phyloP scores from a whole-genome alignment of 2,113 vertebrate species.

The Dromaius novaehollandiae region DNA sequence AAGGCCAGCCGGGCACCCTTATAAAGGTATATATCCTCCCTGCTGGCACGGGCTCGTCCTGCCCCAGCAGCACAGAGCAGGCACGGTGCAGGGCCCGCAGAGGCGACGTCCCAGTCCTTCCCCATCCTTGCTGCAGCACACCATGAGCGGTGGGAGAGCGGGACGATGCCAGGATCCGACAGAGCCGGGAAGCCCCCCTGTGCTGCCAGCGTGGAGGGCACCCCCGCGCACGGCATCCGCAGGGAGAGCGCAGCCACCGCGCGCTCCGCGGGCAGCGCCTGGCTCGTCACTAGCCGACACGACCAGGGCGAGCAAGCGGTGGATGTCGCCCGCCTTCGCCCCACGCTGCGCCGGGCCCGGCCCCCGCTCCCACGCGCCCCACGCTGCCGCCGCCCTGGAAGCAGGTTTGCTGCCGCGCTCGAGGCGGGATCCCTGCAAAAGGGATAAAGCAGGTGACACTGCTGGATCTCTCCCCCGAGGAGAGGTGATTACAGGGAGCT shows the following conservation, averaged over 20 bases:
- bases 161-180: background rate
- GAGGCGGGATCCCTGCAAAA: too few relatives aligned
- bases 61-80: background rate
- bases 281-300: too few relatives aligned
- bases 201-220: too few relatives aligned
- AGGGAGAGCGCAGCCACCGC: too few relatives aligned
- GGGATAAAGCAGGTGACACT: fast-evolving
- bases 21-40: fast-evolving
- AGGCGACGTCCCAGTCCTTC: background rate
- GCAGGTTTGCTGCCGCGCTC: background rate
- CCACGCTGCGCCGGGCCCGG: background rate
- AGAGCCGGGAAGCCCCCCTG: too few relatives aligned
- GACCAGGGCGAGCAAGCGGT: too few relatives aligned
- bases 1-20: background rate
- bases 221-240: too few relatives aligned
- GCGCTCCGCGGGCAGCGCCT: too few relatives aligned
- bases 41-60: fast-evolving
- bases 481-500: background rate
- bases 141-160: background rate
- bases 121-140: background rate
- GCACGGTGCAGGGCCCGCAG: background rate
- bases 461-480: background rate
- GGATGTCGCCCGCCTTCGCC: background rate
- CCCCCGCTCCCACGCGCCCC: background rate
- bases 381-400: background rate